phyloP scores from a whole-genome alignment of 2,888 invertebrate species.

The Orthonevra nobilis region DNA sequence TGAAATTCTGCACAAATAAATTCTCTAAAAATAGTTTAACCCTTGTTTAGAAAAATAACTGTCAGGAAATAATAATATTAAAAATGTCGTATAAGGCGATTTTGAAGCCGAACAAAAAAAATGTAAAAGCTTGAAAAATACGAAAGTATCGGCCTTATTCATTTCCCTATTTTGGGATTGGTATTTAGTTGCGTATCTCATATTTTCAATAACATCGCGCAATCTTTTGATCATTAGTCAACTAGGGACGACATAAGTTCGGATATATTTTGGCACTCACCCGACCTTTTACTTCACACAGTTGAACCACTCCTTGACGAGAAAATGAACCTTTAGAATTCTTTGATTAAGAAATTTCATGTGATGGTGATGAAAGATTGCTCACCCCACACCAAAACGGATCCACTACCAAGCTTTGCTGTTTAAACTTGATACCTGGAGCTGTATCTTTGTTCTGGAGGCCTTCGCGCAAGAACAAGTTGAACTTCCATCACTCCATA shows the following conservation, averaged over 20 bases:
- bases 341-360: neutral
- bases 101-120: too few relatives aligned
- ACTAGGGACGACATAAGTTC: neutral
- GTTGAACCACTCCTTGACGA: neutral
- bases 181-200: neutral
- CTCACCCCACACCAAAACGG: neutral
- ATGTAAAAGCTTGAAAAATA: too few relatives aligned
- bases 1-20: too few relatives aligned
- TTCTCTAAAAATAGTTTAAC: too few relatives aligned
- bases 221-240: neutral
- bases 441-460: neutral
- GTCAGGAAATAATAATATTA: neutral
- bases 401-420: neutral
- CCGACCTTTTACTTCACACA: neutral
- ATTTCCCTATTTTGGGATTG: too few relatives aligned
- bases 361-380: neutral
- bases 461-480: neutral
- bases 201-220: neutral
- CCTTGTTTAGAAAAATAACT: too few relatives aligned
- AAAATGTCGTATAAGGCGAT: too few relatives aligned
- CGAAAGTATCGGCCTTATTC: too few relatives aligned
- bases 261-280: neutral
- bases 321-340: neutral
- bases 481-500: slow-evolving; percentile 8
- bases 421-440: slow-evolving; percentile 5